Conservation (phyloP, 2,797 vertebrate genomes). For the Tangara arthus region DNA sequence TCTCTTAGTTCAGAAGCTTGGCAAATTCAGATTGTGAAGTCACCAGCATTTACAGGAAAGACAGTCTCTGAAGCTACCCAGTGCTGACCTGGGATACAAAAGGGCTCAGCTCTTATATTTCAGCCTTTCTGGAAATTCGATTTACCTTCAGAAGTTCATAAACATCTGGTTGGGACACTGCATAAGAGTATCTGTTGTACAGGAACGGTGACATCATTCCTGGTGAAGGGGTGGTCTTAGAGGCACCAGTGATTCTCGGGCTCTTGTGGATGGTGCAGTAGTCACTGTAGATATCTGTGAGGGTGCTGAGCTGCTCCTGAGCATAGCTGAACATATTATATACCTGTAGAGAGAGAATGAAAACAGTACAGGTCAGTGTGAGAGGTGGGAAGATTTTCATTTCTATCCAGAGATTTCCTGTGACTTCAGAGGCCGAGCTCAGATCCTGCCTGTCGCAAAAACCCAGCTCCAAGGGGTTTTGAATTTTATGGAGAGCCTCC, state of each 20-base stretch:
- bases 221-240: not conserved
- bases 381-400: not conserved
- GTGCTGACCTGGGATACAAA: not conserved
- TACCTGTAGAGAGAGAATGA: constrained; percentile 4
- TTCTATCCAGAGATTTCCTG: not conserved
- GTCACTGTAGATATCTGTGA: constrained; percentile 45
- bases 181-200: not conserved
- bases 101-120: not conserved
- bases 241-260: not conserved
- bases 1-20: not conserved
- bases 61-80: not conserved
- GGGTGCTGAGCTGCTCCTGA: constrained; percentile 3
- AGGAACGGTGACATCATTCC: not conserved
- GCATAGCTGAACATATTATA: constrained; percentile 45
- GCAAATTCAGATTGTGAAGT: not conserved
- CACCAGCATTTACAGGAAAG: not conserved
- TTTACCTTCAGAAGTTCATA: constrained; percentile 59
- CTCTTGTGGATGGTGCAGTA: constrained; percentile 4
- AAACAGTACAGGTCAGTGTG: not conserved
- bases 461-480: not conserved
- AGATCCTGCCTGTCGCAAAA: not conserved
- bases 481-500: not conserved
- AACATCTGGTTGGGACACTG: constrained; percentile 34
- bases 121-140: not conserved
- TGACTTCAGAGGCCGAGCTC: not conserved